A percentile compares a stretch with the other conserved stretches of the same genome.
Evolutionary conservation across 2,113 vertebrate species (phyloP).

Genomic region (Rhabdomys dilectus): DNA sequence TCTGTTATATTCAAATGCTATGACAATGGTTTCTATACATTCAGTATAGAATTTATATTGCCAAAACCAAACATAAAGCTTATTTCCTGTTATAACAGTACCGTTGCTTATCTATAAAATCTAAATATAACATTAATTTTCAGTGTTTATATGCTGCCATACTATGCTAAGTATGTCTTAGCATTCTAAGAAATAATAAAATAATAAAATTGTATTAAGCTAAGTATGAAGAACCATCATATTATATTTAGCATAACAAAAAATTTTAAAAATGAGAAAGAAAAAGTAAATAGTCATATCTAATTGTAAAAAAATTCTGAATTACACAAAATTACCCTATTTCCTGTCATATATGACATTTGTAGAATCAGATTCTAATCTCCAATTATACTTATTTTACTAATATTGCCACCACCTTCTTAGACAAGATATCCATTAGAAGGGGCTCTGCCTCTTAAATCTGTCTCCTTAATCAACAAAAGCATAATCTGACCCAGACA

Average conservation of each 20-base stretch:
- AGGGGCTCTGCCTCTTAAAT: neutral
- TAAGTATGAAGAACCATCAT: neutral
- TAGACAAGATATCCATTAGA: neutral
- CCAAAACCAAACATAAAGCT: constrained; percentile 9
- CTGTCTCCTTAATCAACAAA: neutral
- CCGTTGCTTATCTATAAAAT: constrained; percentile 2
- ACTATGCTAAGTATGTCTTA: neutral
- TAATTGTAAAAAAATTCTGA: neutral
- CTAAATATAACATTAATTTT: constrained; percentile 25
- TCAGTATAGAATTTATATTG: neutral
- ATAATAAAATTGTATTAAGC: constrained; percentile 29
- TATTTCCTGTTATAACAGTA: neutral
- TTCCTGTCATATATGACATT: neutral
- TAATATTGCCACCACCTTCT: neutral
- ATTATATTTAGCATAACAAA: neutral
- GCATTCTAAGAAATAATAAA: constrained; percentile 1
- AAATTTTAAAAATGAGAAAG: neutral
- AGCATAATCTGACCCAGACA: neutral
- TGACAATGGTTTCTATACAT: constrained; percentile 42
- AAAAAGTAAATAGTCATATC: neutral
- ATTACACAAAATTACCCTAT: neutral
- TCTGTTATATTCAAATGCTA: constrained; percentile 25
- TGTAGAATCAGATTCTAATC: neutral
- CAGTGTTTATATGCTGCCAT: neutral
- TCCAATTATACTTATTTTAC: neutral